Evolutionary conservation across 1,140 invertebrate species (phyloP).

Genomic region (Bombus picipes): DNA sequence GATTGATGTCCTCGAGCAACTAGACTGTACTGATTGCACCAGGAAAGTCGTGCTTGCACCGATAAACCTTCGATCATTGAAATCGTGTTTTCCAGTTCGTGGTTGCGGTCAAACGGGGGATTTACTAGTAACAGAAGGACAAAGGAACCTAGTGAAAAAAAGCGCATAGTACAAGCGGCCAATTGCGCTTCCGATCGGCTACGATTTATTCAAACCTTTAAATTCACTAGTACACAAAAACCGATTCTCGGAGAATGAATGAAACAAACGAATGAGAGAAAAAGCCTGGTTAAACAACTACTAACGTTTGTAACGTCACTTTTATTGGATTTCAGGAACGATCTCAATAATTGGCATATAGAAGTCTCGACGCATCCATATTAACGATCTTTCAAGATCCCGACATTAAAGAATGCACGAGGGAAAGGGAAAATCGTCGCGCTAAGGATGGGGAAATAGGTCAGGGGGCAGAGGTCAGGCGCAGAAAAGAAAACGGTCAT

Average conservation of each 20-base stretch:
- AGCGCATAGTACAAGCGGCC: not conserved
- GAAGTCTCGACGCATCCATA: not conserved
- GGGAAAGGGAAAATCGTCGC: not conserved
- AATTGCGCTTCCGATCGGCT: not conserved
- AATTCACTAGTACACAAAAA: not conserved
- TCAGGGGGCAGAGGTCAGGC: conserved; percentile 57
- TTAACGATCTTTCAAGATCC: not conserved
- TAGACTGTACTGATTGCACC: not conserved
- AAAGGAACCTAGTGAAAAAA: conserved; percentile 10
- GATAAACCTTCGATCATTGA: conserved; percentile 10
- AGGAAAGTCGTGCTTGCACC: not conserved
- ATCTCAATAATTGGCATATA: not conserved
- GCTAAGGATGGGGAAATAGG: conserved; percentile 43
- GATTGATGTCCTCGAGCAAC: not conserved
- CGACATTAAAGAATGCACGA: not conserved
- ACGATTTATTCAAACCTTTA: conserved; percentile 12
- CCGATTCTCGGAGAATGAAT: not conserved
- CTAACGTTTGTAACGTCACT: not conserved
- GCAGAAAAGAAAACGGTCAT: conserved; percentile 57
- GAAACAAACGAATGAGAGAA: not conserved
- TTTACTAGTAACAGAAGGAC: conserved; percentile 4
- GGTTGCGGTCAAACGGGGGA: conserved; percentile 25
- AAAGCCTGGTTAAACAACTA: not conserved
- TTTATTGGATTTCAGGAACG: not conserved
- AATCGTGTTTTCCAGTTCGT: conserved; percentile 39